Evolutionary conservation across 1,140 invertebrate species (phyloP).

Genomic region (Euglossa dilemma): DNA sequence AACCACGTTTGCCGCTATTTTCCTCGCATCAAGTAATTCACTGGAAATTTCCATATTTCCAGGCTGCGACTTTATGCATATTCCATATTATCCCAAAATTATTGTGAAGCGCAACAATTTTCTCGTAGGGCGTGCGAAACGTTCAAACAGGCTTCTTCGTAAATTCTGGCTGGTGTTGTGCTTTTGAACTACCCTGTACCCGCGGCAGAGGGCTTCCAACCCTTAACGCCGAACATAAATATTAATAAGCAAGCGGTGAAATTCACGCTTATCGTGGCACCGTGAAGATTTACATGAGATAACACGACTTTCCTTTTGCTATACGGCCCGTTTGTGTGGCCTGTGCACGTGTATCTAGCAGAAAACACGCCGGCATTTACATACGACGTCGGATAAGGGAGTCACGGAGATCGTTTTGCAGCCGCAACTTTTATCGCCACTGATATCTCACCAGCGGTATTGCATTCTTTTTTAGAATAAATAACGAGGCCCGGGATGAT

Average conservation of each 20-base stretch:
- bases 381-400: constrained; percentile 69
- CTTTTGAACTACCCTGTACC: constrained; percentile 71
- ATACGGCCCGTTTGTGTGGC: constrained; percentile 51
- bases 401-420: constrained; percentile 69
- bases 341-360: constrained; percentile 47
- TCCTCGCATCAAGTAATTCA: too few relatives aligned
- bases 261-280: constrained; percentile 80
- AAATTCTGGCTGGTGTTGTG: background rate
- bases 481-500: constrained; percentile 53
- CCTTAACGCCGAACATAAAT: constrained; percentile 76
- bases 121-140: background rate
- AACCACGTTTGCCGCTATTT: too few relatives aligned
- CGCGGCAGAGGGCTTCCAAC: constrained; percentile 55
- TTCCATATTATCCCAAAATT: too few relatives aligned
- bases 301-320: constrained; percentile 75
- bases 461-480: constrained; percentile 65
- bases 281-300: constrained; percentile 80
- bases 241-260: constrained; percentile 79
- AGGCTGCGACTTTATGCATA: too few relatives aligned
- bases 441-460: constrained; percentile 61
- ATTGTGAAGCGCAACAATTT: background rate
- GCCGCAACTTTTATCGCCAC: constrained; percentile 67
- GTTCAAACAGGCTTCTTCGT: background rate
- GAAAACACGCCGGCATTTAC: constrained; percentile 70
- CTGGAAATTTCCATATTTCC: background rate